Percentiles rank a stretch among this genome's conserved stretches.
phyloP scores from a whole-genome alignment of 2,888 invertebrate species.

The Torymus tubicola region DNA sequence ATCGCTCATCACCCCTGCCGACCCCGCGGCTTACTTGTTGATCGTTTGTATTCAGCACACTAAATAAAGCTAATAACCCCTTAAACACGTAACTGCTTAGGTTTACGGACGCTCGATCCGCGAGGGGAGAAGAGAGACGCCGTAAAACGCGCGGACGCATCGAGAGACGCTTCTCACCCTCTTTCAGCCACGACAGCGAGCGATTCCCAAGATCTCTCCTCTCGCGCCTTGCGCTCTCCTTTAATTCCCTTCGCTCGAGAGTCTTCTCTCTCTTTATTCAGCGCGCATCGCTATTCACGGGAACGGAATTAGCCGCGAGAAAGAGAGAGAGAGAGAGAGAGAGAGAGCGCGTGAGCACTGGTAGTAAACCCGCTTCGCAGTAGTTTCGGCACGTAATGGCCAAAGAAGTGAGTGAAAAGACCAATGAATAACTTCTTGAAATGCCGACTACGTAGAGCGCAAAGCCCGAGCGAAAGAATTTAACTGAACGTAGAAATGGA shows the following conservation, averaged over 20 bases:
- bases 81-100: constrained; percentile 67
- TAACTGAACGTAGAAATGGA: constrained; percentile 48
- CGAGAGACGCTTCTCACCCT: background rate
- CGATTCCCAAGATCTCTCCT: constrained; percentile 20
- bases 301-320: constrained; percentile 47
- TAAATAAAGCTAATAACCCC: constrained; percentile 70
- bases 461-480: constrained; percentile 35
- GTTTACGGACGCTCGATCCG: constrained; percentile 69
- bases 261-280: constrained; percentile 45
- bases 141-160: background rate
- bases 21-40: constrained; percentile 65
- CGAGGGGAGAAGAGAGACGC: constrained; percentile 53
- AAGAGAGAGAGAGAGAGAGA: too few relatives aligned
- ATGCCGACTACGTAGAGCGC: constrained; percentile 41
- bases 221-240: background rate
- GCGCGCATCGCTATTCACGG: constrained; percentile 49
- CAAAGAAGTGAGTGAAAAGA: constrained; percentile 55
- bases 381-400: constrained; percentile 57
- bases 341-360: background rate
- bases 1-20: too few relatives aligned
- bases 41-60: constrained; percentile 71
- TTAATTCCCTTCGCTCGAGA: background rate
- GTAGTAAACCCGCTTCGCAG: constrained; percentile 50
- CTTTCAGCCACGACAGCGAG: constrained; percentile 8
- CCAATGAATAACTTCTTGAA: constrained; percentile 56